Evolutionary conservation across 1,140 invertebrate species (phyloP).

Genomic region (Trissolcus basalis): DNA sequence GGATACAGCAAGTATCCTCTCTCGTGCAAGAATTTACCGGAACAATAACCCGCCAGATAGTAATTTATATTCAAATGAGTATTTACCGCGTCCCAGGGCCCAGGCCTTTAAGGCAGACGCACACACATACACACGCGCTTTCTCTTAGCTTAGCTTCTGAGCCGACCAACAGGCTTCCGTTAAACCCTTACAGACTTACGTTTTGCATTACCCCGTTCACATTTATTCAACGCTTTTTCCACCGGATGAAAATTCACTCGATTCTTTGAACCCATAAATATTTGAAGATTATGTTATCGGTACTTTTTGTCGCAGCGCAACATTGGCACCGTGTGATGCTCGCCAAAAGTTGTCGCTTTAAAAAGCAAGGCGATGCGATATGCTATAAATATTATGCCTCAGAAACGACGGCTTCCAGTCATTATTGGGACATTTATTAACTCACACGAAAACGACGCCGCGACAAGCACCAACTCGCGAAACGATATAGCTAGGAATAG

Average conservation of each 20-base stretch:
- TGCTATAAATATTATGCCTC: slow-evolving; percentile 60
- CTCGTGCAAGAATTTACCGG: slow-evolving; percentile 64
- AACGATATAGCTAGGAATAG: slow-evolving; percentile 61
- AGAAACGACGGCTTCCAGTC: slow-evolving; percentile 56
- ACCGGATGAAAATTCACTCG: no score
- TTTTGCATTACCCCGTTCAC: no score
- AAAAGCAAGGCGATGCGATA: slow-evolving; percentile 16
- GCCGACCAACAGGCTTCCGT: slow-evolving; percentile 39
- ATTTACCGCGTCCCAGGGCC: slow-evolving; percentile 60
- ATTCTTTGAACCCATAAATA: no score
- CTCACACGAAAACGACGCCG: slow-evolving; percentile 40
- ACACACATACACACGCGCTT: slow-evolving; percentile 45
- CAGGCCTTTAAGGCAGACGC: slow-evolving; percentile 51
- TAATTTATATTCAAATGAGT: slow-evolving; percentile 71
- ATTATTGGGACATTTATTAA: slow-evolving; percentile 66
- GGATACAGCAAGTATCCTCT: slow-evolving; percentile 61
- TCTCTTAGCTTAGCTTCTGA: slow-evolving; percentile 42
- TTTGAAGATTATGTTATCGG: no score
- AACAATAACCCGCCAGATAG: slow-evolving; percentile 67
- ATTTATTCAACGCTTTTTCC: no score
- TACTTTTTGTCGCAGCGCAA: no score
- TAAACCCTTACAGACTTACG: slow-evolving; percentile 11
- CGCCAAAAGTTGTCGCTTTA: slow-evolving; percentile 22
- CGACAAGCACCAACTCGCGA: slow-evolving; percentile 39
- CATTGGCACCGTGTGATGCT: neutral